Evolutionary conservation across 2,888 invertebrate genomes (phyloP).

Genomic region (Sinopyrophorus schimmeli): DNA sequence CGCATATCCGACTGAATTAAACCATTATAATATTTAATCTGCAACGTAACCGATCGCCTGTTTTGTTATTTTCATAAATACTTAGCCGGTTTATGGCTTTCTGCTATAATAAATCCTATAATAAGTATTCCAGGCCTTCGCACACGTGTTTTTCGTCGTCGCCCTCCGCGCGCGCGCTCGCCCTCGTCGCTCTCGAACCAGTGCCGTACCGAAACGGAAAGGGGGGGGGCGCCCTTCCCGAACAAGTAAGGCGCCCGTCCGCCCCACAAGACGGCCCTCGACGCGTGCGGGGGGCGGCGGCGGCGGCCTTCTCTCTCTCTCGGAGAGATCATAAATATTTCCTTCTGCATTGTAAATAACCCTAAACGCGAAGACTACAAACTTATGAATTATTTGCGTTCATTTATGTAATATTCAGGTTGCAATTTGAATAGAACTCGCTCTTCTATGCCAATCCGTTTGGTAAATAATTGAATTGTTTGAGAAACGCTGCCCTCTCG

Average conservation of each 20-base stretch:
- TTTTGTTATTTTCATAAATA: constrained; percentile 43
- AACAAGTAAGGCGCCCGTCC: too few species aligned
- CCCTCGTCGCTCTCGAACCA: too few species aligned
- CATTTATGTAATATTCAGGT: constrained; percentile 58
- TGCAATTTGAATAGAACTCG: constrained; percentile 58
- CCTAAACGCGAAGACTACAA: constrained; percentile 58
- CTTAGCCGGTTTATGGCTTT: constrained; percentile 41
- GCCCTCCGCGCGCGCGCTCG: too few species aligned
- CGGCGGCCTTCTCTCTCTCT: too few species aligned
- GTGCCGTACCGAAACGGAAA: too few species aligned
- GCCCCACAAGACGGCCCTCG: too few species aligned
- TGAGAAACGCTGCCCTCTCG: constrained; percentile 48
- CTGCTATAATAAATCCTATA: constrained; percentile 44
- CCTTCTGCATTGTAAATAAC: constrained; percentile 61
- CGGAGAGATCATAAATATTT: constrained; percentile 60
- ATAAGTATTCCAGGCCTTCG: constrained; percentile 42
- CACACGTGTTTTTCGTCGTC: constrained; percentile 44
- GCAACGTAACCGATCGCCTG: constrained; percentile 38
- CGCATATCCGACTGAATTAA: constrained; percentile 46
- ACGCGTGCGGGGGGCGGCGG: too few species aligned
- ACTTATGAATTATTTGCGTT: constrained; percentile 58
- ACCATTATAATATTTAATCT: constrained; percentile 47
- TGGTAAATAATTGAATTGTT: constrained; percentile 57
- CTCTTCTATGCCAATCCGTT: constrained; percentile 56
- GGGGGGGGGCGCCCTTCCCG: too few species aligned